These are phyloP conservation scores for Tachypleus tridentatus DNA, from an alignment of 1,140 invertebrate genomes.

Conservation along the genomic window DNA sequence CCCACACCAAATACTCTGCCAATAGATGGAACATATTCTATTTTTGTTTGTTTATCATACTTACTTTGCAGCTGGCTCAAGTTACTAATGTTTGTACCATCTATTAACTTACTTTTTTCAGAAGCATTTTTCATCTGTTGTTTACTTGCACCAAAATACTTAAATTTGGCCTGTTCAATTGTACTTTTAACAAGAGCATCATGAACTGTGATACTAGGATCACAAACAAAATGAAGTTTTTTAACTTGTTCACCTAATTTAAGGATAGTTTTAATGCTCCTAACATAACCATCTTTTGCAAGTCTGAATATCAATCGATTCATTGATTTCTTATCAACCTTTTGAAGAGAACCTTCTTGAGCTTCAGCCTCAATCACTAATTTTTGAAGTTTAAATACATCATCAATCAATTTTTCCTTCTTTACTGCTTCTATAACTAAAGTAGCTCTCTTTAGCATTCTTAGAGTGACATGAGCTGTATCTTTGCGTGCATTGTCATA, in stretches of 20 bases:
- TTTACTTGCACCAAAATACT: conserved; percentile 34
- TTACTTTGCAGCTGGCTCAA: background rate
- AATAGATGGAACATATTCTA: conserved; percentile 18
- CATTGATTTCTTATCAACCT: conserved; percentile 49
- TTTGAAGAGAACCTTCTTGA: conserved; percentile 41
- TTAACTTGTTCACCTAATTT: conserved; percentile 37
- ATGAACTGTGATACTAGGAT: conserved; percentile 39
- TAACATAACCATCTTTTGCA: conserved; percentile 44
- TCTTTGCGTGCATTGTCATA: conserved; percentile 26
- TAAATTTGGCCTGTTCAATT: conserved; percentile 49
- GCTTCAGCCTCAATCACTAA: conserved; percentile 40
- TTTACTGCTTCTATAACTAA: conserved; percentile 47
- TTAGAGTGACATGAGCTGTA: conserved; percentile 21
- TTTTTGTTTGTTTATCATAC: background rate
- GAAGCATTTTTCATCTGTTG: conserved; percentile 3
- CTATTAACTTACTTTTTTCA: conserved; percentile 6
- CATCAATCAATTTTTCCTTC: conserved; percentile 43
- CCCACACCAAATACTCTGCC: conserved; percentile 38
- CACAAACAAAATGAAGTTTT: conserved; percentile 43
- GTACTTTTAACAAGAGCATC: conserved; percentile 43
- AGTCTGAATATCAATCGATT: conserved; percentile 44
- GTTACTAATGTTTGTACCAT: conserved; percentile 1
- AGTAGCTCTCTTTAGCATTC: conserved; percentile 43
- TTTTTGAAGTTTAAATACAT: conserved; percentile 42
- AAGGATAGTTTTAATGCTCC: conserved; percentile 44